Evolutionary conservation across 2,113 vertebrate genomes (phyloP), one percentile per base, ranked within the genome.

Genomic region (Aspiorhynchus laticeps): DNA sequence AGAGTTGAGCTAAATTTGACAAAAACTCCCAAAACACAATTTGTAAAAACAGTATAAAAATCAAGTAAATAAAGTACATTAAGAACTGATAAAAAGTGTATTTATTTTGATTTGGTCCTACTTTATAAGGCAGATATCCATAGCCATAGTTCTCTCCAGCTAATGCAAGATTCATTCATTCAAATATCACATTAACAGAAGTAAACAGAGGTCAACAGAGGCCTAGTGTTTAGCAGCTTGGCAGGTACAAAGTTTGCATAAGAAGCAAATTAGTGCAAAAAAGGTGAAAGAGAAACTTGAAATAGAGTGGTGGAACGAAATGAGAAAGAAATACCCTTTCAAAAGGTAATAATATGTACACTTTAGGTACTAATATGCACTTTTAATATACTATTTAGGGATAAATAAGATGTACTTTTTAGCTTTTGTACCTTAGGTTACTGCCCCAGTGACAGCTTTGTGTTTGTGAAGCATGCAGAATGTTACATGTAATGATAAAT

Each of bases 211-310:
- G 28, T 73, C 33, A 38, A 84, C n/a, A 77, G 31, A 65, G 59
- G 59, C 12, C 17, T 26, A 48, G 8, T 67, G 48, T 59, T 17
- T 7, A 36, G 75, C 19, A 41, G 67, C 51, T 17, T 11, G 36
- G 53, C 78, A 59, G 74, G 59, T 12, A 56, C 56, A 82, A n/a
- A 82, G n/a, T 85, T 85, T 88, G 65, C 84, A 85, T 85, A 63
- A 75, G 3, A 85, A 56, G 67, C 56, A 88, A 88, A 88, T 80
- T 6, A 48, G 69, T 75, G 19, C 14, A 81, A 76, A 88, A 88
- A 46, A 83, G 46, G 79, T 10, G 15, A 85, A 56, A 85, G 51
- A 76, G 53, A 85, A 59, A 81, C 2, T 43, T 21, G 24, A 33
- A 26, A 51, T 51, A n/a, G 14, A 19, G 65, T 7, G 28, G 8